Conservation (phyloP, 2,113 vertebrate genomes). For the Oreotragus oreotragus region DNA sequence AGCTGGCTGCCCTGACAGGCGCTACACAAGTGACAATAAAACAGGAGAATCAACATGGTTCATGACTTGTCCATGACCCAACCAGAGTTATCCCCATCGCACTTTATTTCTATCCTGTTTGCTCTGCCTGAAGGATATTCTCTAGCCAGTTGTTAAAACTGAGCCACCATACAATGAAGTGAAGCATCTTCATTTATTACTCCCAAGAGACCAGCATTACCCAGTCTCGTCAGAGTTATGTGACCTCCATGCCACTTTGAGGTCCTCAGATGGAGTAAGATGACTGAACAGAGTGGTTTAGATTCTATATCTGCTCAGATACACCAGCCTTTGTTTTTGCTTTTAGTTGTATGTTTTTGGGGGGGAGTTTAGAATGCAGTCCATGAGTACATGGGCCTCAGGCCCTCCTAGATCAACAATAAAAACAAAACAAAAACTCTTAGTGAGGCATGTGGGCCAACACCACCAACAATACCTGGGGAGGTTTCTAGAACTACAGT, state of each 20-base stretch:
- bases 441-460: background rate
- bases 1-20: background rate
- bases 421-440: background rate
- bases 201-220: background rate
- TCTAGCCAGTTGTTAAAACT: slow-evolving; percentile 19
- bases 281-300: background rate
- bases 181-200: slow-evolving; percentile 17
- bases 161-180: background rate
- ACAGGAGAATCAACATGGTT: background rate
- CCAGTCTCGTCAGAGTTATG: background rate
- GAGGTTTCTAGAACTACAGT: background rate
- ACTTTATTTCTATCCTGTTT: slow-evolving; percentile 28
- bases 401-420: background rate
- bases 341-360: background rate
- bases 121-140: slow-evolving; percentile 3
- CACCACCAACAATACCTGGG: background rate
- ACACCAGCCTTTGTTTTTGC: background rate
- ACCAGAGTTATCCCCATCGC: background rate
- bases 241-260: background rate
- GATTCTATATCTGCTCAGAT: background rate
- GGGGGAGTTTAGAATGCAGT: background rate
- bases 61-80: slow-evolving; percentile 24
- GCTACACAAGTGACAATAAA: background rate
- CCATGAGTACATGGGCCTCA: background rate
- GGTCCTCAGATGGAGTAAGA: background rate